Evolutionary conservation across 2,113 vertebrate species (phyloP).

Genomic region (Paramisgurnus dabryanus): DNA sequence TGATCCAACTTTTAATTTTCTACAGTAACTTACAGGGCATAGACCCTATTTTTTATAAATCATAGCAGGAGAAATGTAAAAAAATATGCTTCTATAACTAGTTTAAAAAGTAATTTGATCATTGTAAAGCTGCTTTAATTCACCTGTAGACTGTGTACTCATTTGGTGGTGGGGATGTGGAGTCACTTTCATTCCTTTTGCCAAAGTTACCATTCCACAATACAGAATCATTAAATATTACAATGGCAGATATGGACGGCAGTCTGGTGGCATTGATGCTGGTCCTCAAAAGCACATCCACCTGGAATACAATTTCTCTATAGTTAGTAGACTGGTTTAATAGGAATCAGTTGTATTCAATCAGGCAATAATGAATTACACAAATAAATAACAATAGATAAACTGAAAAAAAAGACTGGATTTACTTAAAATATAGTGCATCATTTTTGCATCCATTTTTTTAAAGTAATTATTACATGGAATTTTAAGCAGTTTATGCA

Average conservation of each 20-base stretch:
- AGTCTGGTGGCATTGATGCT: constrained; percentile 72
- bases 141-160: constrained; percentile 92
- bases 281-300: constrained; percentile 78
- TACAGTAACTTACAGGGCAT: too few species aligned
- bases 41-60: too few species aligned
- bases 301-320: constrained; percentile 64
- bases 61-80: too few species aligned
- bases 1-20: too few species aligned
- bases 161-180: constrained; percentile 75
- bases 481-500: too few species aligned
- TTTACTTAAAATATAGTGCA: too few species aligned
- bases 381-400: too few species aligned
- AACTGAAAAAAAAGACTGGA: neutral
- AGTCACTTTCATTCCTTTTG: constrained; percentile 82
- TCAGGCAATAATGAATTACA: too few species aligned
- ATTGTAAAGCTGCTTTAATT: constrained; percentile 39
- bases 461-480: too few species aligned
- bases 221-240: constrained; percentile 86
- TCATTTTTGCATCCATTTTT: too few species aligned
- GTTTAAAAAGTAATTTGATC: neutral
- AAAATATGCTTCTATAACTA: too few species aligned
- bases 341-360: neutral
- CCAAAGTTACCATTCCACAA: constrained; percentile 93
- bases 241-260: constrained; percentile 84
- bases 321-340: neutral